Conservation (phyloP, 2,888 invertebrate genomes). For the Tetragnatha montana region DNA sequence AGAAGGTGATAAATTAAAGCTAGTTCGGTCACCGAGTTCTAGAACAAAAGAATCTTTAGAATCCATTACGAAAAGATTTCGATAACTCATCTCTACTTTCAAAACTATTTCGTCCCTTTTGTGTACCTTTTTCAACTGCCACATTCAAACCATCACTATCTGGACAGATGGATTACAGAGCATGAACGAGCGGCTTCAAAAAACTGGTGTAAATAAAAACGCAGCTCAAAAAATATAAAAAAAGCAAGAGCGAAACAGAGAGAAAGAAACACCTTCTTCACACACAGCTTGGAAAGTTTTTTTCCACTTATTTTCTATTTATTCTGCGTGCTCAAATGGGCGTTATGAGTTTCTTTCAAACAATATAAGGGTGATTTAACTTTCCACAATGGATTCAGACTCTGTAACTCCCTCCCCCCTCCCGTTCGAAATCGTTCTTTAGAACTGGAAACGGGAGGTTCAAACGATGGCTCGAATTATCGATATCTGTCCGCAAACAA, state of each 20-base stretch:
- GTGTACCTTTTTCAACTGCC: neutral
- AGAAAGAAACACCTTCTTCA: neutral
- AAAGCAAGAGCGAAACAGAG: neutral
- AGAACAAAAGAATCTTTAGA: neutral
- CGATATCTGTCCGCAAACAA: conserved; percentile 66
- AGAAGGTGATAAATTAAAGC: too few relatives aligned
- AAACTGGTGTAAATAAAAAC: neutral
- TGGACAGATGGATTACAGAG: neutral
- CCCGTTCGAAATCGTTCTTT: conserved; percentile 39
- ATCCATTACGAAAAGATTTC: neutral
- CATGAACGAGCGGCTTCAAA: neutral
- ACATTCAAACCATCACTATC: neutral
- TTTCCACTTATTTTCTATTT: conserved; percentile 32
- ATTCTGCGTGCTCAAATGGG: conserved; percentile 65
- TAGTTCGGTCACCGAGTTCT: neutral
- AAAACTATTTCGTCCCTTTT: neutral
- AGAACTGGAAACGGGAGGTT: conserved; percentile 44
- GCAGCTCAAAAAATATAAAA: neutral
- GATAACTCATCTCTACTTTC: neutral
- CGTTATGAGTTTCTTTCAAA: conserved; percentile 63
- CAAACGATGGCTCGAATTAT: conserved; percentile 62
- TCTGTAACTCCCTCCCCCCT: conserved; percentile 29
- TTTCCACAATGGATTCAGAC: conserved; percentile 59
- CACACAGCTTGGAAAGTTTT: conserved; percentile 6
- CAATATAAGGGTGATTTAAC: conserved; percentile 67